Percentiles rank a stretch among this genome's conserved stretches.
phyloP scores from a whole-genome alignment of 2,888 invertebrate genomes.

The Clostera curtula region DNA sequence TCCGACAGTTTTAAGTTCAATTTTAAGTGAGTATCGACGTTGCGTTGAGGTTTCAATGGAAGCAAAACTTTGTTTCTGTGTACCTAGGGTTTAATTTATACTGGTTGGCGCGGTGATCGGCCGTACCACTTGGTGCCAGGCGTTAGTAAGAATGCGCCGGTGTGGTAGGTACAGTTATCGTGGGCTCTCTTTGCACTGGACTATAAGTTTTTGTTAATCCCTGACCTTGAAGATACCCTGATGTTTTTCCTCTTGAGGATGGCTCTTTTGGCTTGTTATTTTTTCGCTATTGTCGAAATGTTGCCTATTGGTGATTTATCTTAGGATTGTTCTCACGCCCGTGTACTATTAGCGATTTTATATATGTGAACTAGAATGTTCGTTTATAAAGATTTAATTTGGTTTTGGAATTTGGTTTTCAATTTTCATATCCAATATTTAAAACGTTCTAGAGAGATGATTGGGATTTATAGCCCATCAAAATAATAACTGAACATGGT shows the following conservation, averaged over 20 bases:
- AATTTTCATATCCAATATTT: too few relatives aligned
- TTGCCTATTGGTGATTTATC: too few relatives aligned
- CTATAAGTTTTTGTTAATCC: slow-evolving; percentile 17
- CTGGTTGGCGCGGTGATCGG: slow-evolving; percentile 13
- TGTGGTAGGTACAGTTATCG: slow-evolving; percentile 31
- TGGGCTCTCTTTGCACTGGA: not conserved
- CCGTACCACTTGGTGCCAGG: slow-evolving; percentile 61
- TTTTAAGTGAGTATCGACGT: slow-evolving; percentile 23
- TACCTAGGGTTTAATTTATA: slow-evolving; percentile 2
- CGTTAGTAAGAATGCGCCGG: slow-evolving; percentile 46
- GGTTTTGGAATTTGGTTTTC: too few relatives aligned
- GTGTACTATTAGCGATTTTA: too few relatives aligned
- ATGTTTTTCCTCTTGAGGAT: slow-evolving; percentile 11
- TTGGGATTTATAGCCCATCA: too few relatives aligned
- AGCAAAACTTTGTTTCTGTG: slow-evolving; percentile 3
- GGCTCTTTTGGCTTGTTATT: slow-evolving; percentile 4
- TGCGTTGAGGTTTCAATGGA: too few relatives aligned
- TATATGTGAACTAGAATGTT: too few relatives aligned
- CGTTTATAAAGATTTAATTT: too few relatives aligned
- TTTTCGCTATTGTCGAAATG: slow-evolving; percentile 1
- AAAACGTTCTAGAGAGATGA: too few relatives aligned
- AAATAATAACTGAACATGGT: too few relatives aligned
- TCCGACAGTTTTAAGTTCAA: slow-evolving; percentile 31
- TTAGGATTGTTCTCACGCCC: too few relatives aligned
- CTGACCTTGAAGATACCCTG: slow-evolving; percentile 16